phyloP scores from a whole-genome alignment of 2,113 vertebrate species.

The Synchiropus splendidus region DNA sequence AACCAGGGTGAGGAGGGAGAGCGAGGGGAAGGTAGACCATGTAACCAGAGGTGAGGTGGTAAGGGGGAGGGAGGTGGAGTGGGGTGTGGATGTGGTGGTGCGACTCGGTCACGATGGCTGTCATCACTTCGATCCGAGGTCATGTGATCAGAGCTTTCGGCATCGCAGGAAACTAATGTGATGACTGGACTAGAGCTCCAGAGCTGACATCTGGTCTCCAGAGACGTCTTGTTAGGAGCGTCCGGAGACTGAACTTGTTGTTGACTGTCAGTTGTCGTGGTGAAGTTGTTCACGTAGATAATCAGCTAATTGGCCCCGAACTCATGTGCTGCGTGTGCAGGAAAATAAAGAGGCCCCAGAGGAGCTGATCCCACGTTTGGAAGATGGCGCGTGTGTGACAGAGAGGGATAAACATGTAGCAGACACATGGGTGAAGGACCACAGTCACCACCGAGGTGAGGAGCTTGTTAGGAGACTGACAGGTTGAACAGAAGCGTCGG shows the following conservation, averaged over 20 bases:
- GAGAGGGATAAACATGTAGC: too few relatives aligned
- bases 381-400: constrained; percentile 15
- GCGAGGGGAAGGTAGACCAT: too few relatives aligned
- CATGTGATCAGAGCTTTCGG: too few relatives aligned
- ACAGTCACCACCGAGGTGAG: constrained; percentile 31
- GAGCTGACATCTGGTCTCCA: too few relatives aligned
- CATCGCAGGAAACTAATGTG: too few relatives aligned
- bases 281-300: constrained; percentile 48
- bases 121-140: too few relatives aligned
- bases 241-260: neutral
- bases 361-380: constrained; percentile 32
- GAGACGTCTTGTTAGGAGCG: too few relatives aligned
- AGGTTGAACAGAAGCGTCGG: constrained; percentile 16
- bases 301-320: constrained; percentile 59
- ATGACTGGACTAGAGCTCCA: too few relatives aligned
- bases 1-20: too few relatives aligned
- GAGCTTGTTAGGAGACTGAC: neutral
- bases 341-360: constrained; percentile 65
- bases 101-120: too few relatives aligned
- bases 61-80: constrained; percentile 35
- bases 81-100: too few relatives aligned
- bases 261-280: constrained; percentile 20
- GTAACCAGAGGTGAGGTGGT: too few relatives aligned
- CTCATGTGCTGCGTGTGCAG: constrained; percentile 53
- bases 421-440: constrained; percentile 5